Percentiles rank a stretch among this genome's conserved stretches.
Evolutionary conservation across 2,888 invertebrate genomes (phyloP).

Genomic region (Lissonota sp.): DNA sequence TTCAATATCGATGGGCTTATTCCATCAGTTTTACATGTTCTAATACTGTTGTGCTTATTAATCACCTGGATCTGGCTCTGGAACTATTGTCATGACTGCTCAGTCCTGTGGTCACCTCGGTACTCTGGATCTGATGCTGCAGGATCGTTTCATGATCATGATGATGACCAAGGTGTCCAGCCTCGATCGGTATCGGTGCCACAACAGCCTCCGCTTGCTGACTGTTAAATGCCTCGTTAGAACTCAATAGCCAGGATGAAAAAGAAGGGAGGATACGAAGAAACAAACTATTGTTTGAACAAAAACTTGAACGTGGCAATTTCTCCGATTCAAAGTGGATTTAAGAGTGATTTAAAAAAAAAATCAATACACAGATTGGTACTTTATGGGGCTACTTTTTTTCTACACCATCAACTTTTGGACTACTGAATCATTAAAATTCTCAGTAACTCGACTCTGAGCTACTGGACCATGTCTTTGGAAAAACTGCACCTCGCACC

Average conservation of each 20-base stretch:
- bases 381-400: too few species aligned
- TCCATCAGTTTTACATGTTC: not conserved
- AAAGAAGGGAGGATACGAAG: constrained; percentile 36
- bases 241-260: constrained; percentile 57
- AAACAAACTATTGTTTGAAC: constrained; percentile 6
- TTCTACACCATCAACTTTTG: too few species aligned
- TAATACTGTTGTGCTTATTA: constrained; percentile 27
- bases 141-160: constrained; percentile 57
- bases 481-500: too few species aligned
- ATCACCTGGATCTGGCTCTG: constrained; percentile 75
- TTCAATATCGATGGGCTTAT: not conserved
- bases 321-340: not conserved
- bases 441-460: too few species aligned
- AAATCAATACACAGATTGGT: too few species aligned
- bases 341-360: too few species aligned
- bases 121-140: constrained; percentile 69
- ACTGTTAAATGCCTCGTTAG: constrained; percentile 72
- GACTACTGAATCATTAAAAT: too few species aligned
- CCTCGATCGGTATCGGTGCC: constrained; percentile 70
- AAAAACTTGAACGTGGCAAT: not conserved
- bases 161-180: constrained; percentile 66
- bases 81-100: constrained; percentile 70
- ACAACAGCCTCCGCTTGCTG: constrained; percentile 75
- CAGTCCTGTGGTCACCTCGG: constrained; percentile 68
- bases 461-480: too few species aligned